Base-by-base conservation (phyloP, 2,113 vertebrate genomes). In the Oryzias javanicus region DNA sequence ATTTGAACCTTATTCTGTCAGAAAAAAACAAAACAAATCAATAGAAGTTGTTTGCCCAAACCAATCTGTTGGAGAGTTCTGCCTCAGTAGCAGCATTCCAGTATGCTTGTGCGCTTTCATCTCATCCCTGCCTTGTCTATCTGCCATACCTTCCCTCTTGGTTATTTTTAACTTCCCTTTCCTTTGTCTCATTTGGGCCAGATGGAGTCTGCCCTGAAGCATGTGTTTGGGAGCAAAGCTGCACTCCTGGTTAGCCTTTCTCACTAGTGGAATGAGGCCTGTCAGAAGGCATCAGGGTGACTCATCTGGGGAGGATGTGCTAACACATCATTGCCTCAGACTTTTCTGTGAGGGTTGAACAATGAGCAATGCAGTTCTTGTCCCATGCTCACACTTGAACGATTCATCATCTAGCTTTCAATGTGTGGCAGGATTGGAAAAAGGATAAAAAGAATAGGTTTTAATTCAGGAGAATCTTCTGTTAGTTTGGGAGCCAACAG, bases 221-320 rank as follows among this genome's bases (percentile, higher is more conserved):
- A 82, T 86, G 82, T 80, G 82, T 88, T 83, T 80, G 76, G 35
- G 79, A 86, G 80, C 75, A 19, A 73, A 78, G 74, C 75, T 63
- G 64, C 75, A 58, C 73, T 87, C 73, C 85, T 81, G 79, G 74
- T 86, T 88, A 78, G 74, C 74, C 82, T 75, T 65, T 72, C 83
- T 83, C 83, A 80, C 84, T 73, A 71, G 78, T 82, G 80, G 83
- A 87, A 89, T 69, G 79, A 89, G 70, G 78, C 66, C 83, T 89
- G 87, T 88, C 87, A 87, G 62, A 84, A 89, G 69, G 79, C 81
- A 88, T 90, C 87, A 86, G 84, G 75, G 72, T 87, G 84, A 90
- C 81, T 91, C 85, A 82, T 89, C 73, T 86, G 78, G 63, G 76
- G 79, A 78, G 81, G 75, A 86, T 62, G 80, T 77, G 81, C 71